These are phyloP conservation scores for Thunnus thynnus DNA, from an alignment of 2,113 vertebrate species.

Conservation along the genomic window DNA sequence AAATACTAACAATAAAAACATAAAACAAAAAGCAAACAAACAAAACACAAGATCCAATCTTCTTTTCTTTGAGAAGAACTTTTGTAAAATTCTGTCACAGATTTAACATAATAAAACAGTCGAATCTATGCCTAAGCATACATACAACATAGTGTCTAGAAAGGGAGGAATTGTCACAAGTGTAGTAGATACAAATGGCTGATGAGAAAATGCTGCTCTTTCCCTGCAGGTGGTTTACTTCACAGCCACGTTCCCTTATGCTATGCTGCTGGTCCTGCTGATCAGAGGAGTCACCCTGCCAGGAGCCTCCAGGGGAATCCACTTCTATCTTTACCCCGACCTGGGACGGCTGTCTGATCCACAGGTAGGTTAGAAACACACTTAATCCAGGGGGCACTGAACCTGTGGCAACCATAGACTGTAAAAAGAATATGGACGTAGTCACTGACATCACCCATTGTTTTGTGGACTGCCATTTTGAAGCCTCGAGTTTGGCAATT, in stretches of 20 bases:
- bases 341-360: conserved; percentile 91
- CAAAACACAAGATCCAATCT: too few relatives aligned
- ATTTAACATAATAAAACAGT: neutral
- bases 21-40: too few relatives aligned
- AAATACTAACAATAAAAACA: too few relatives aligned
- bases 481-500: too few relatives aligned
- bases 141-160: neutral
- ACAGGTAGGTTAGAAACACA: conserved; percentile 84
- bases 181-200: neutral
- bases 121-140: neutral
- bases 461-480: too few relatives aligned
- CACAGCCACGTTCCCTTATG: conserved; percentile 96
- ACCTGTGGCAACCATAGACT: too few relatives aligned
- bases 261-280: conserved; percentile 93
- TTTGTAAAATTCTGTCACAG: neutral
- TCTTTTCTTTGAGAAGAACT: too few relatives aligned
- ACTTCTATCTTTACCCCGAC: conserved; percentile 95
- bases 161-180: neutral
- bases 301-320: conserved; percentile 90
- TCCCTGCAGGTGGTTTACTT: conserved; percentile 93
- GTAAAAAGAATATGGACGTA: too few relatives aligned
- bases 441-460: too few relatives aligned
- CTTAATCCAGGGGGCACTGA: neutral
- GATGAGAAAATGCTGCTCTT: neutral
- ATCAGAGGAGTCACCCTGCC: conserved; percentile 92